These are phyloP conservation scores for Sebastes trivittatus DNA, from an alignment of 2,797 vertebrate genomes.

Conservation along the genomic window DNA sequence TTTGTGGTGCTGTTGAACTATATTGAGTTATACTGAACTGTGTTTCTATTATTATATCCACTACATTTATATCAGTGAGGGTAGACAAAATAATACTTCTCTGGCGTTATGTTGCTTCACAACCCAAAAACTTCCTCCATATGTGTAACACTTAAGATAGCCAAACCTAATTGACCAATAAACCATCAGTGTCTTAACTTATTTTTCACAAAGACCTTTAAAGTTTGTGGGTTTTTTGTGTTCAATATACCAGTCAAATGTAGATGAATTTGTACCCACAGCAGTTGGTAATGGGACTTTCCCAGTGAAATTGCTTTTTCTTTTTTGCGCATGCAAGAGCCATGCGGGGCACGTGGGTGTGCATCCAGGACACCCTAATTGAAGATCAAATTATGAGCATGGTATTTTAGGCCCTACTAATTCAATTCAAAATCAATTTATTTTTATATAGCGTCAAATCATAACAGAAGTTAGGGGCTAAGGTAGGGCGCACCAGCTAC, in stretches of 20 bases:
- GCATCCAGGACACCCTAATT: not conserved
- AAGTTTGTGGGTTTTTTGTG: not conserved
- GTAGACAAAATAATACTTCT: not conserved
- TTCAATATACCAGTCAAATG: not conserved
- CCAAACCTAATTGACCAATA: not conserved
- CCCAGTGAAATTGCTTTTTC: slow-evolving; percentile 2
- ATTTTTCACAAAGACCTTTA: not conserved
- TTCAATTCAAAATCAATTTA: not conserved
- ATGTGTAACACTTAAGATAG: not conserved
- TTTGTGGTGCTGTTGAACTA: not conserved
- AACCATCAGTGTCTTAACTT: not conserved
- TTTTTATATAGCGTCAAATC: too few species aligned
- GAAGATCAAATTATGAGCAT: not conserved
- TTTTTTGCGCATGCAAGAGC: not conserved
- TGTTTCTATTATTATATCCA: not conserved
- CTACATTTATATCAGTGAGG: not conserved
- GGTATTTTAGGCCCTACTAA: not conserved
- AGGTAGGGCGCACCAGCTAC: too few species aligned
- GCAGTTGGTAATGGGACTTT: slow-evolving; percentile 20
- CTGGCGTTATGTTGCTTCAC: not conserved
- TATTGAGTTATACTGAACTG: not conserved
- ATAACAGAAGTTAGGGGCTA: too few species aligned
- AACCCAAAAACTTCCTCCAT: not conserved
- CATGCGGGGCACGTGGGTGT: not conserved
- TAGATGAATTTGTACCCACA: not conserved